Evolutionary conservation across 2,797 vertebrate genomes (phyloP).

Genomic region (Notamacropus eugenii): DNA sequence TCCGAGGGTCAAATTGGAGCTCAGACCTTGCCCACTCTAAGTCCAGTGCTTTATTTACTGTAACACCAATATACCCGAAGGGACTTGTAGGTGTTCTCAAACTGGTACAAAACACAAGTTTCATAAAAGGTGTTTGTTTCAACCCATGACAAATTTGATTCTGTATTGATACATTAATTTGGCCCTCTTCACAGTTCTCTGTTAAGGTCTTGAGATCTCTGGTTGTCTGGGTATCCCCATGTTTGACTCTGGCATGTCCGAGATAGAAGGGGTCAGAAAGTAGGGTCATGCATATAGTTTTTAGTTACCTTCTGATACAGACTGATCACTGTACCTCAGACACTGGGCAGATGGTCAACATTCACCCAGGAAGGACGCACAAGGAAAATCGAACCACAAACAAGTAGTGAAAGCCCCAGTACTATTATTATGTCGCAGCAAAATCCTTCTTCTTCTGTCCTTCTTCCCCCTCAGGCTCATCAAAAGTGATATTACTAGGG

Average conservation of each 20-base stretch:
- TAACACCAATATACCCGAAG: background rate
- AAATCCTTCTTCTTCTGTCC: background rate
- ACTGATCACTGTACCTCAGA: background rate
- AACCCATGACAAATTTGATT: background rate
- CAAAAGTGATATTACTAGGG: background rate
- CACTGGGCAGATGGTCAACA: background rate
- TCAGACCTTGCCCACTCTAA: background rate
- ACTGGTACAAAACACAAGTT: background rate
- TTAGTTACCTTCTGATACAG: background rate
- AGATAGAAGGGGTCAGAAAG: background rate
- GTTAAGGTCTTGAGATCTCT: background rate
- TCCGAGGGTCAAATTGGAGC: background rate
- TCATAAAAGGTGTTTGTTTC: background rate
- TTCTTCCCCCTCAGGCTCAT: background rate
- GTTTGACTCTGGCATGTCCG: background rate
- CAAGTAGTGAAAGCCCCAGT: background rate
- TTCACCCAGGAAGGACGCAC: background rate
- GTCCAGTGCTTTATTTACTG: background rate
- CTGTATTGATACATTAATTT: background rate
- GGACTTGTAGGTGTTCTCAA: background rate
- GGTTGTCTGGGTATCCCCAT: background rate
- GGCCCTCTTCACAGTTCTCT: background rate
- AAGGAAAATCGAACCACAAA: background rate
- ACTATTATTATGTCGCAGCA: background rate
- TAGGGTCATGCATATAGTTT: background rate